Conservation (phyloP, 2,113 vertebrate genomes). For the Labeo catla region DNA sequence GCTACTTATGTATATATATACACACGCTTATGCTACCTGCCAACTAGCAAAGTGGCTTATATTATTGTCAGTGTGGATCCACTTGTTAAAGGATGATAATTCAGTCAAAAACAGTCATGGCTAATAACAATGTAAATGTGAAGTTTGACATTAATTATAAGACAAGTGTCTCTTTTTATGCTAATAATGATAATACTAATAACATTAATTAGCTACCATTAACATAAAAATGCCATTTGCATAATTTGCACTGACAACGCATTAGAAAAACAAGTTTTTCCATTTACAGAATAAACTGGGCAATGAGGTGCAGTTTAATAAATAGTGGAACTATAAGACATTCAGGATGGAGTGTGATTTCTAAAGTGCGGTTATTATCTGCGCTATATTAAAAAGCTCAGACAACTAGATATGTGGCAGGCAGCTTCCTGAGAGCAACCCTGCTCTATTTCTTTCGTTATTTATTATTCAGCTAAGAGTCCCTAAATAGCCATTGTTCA, state of each 20-base stretch:
- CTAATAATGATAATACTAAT: neutral
- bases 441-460: neutral
- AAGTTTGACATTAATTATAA: conserved; percentile 4
- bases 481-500: conserved; percentile 25
- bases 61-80: neutral
- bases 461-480: conserved; percentile 22
- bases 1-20: neutral
- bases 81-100: neutral
- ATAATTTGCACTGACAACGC: neutral
- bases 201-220: neutral
- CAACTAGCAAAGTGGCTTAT: neutral
- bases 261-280: neutral
- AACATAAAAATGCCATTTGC: neutral
- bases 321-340: neutral
- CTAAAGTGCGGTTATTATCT: neutral
- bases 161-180: neutral
- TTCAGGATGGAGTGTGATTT: neutral
- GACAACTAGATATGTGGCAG: neutral
- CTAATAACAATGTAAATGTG: neutral
- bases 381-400: neutral
- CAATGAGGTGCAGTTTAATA: neutral
- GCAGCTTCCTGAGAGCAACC: neutral
- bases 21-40: neutral
- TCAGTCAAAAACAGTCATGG: neutral
- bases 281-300: neutral